These are phyloP conservation scores for Vireo altiloquus DNA, from an alignment of 2,113 vertebrate species.

Conservation along the genomic window DNA sequence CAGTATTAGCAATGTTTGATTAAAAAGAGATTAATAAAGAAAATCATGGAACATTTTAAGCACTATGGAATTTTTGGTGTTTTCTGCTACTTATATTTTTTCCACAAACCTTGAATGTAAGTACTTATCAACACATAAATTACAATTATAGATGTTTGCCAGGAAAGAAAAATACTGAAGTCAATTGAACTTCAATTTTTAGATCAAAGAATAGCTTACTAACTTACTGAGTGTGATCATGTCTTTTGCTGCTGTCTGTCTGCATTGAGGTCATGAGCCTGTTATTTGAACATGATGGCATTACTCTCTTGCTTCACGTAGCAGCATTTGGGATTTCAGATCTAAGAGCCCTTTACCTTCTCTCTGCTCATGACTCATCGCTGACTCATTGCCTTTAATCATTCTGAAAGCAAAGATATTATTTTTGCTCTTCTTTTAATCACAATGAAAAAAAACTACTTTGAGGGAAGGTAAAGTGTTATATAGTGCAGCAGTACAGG, in stretches of 20 bases:
- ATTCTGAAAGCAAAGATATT: slow-evolving; percentile 15
- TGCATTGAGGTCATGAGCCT: slow-evolving; percentile 17
- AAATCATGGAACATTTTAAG: background rate
- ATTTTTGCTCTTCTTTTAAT: slow-evolving; percentile 28
- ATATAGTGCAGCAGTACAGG: background rate
- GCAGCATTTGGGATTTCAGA: background rate
- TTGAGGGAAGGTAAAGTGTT: background rate
- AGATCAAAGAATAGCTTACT: background rate
- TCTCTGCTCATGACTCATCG: background rate
- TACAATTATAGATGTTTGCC: background rate
- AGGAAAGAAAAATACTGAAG: background rate
- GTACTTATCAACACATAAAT: background rate
- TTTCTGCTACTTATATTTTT: background rate
- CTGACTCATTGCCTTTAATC: slow-evolving; percentile 50
- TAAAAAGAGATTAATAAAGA: background rate
- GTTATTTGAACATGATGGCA: background rate
- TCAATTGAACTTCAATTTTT: background rate
- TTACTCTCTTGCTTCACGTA: slow-evolving; percentile 1
- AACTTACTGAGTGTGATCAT: background rate
- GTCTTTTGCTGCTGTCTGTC: slow-evolving; percentile 3
- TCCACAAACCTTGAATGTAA: background rate
- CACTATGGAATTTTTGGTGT: background rate
- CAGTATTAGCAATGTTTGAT: background rate
- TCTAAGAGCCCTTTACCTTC: background rate
- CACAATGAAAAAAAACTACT: background rate